Evolutionary conservation across 1,140 invertebrate genomes (phyloP), one percentile per base, ranked within the genome.

Genomic region (Drosophila funebris): DNA sequence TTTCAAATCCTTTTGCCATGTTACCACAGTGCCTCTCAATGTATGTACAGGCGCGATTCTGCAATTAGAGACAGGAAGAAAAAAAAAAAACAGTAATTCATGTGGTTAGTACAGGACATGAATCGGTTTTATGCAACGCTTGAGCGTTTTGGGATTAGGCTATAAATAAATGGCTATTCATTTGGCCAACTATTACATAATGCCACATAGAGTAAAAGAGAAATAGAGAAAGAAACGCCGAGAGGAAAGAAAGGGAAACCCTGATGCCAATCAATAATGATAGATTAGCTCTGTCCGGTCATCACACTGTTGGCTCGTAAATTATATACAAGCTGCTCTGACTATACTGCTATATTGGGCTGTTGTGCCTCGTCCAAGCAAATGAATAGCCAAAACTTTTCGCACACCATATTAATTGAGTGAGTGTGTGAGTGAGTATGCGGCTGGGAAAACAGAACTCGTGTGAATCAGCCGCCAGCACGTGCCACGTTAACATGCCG

Each of bases 201-300:
- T 73, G 39, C 50, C 48, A 43, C 44, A 56, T 36, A 39, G 37
- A 74, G 41, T 44, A 50, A 37, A 27, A 39, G 41, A 54, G 29
- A 22, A 11, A 16, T 1, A 22, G 27, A 39, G 4, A 44, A 9
- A 11, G 9, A 31, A 24, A 36, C 18, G 3, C 8, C 36, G n/a
- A 50, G 16, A 39, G 29, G 7, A 18, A 0, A n/a, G 18, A 13
- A 4, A 20, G 13, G 1, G 24, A 57, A 54, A 76, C 64, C 63
- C 79, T 69, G 64, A 82, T 87, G 83, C 78, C 83, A 88, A 88
- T 88, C 83, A 88, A 88, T 88, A 88, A 83, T 88, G 83, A 88
- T 88, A 78, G 83, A 88, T 88, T 88, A 87, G 83, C 72, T 46
- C 13, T 52, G 57, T 70, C 33, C 52, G 20, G 48, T 29, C 72